phyloP scores from a whole-genome alignment of 2,113 vertebrate species.

The Protobothrops flavoviridis region DNA sequence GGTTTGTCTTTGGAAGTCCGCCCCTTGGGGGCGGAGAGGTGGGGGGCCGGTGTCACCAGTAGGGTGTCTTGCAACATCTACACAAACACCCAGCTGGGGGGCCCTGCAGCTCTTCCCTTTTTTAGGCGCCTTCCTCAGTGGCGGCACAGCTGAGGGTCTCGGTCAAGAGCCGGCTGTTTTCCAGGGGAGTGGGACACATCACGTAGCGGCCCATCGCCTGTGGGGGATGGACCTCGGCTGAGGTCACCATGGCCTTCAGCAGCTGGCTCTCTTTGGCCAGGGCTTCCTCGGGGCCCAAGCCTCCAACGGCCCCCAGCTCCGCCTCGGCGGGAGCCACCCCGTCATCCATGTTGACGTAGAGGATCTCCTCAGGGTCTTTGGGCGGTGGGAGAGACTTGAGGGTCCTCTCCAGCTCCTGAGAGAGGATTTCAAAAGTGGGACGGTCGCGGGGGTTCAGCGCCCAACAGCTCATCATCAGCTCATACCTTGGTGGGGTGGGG shows the following conservation, averaged over 20 bases:
- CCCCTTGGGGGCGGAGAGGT: neutral
- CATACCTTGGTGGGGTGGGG: slow-evolving; percentile 67
- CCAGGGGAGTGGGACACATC: slow-evolving; percentile 79
- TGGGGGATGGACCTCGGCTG: slow-evolving; percentile 75
- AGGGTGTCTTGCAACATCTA: no score
- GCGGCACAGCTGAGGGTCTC: slow-evolving; percentile 54
- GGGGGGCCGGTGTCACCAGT: no score
- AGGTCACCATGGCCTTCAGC: slow-evolving; percentile 67
- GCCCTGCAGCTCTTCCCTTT: slow-evolving; percentile 30
- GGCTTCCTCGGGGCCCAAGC: slow-evolving; percentile 39
- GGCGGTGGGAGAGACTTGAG: slow-evolving; percentile 81
- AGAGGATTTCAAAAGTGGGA: slow-evolving; percentile 77
- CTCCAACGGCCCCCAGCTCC: slow-evolving; percentile 72
- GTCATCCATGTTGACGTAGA: slow-evolving; percentile 93
- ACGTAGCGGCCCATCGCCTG: slow-evolving; percentile 80
- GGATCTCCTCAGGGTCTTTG: slow-evolving; percentile 85
- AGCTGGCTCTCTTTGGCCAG: slow-evolving; percentile 63
- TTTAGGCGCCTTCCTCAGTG: slow-evolving; percentile 62
- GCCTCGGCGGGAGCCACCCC: slow-evolving; percentile 61
- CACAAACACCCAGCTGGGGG: neutral
- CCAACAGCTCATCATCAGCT: slow-evolving; percentile 88
- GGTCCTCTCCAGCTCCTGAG: slow-evolving; percentile 81
- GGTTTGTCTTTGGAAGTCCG: neutral
- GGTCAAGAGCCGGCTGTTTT: slow-evolving; percentile 61
- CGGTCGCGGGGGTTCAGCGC: slow-evolving; percentile 85